Conservation (phyloP, 2,113 vertebrate species). For the Orthochromis indermauri region DNA sequence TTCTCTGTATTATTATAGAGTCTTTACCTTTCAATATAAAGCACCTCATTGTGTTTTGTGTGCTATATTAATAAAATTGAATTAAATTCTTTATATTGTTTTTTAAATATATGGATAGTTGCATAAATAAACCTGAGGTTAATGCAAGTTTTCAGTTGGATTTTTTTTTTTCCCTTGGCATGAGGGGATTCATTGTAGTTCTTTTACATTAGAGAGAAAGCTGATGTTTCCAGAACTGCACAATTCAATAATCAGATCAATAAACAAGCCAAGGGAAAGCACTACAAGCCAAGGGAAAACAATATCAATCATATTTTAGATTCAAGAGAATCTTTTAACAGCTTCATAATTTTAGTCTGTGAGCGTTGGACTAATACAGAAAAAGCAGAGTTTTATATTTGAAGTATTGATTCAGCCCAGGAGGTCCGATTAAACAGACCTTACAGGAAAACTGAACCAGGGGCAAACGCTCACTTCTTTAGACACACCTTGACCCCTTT, state of each 20-base stretch:
- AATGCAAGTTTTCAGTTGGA: background rate
- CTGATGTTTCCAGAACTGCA: background rate
- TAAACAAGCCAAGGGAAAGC: background rate
- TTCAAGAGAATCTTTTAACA: background rate
- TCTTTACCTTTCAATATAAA: background rate
- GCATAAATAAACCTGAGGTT: accelerated
- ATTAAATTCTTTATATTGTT: background rate
- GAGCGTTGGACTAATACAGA: accelerated
- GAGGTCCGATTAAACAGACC: background rate
- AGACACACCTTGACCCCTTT: background rate
- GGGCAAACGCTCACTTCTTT: background rate
- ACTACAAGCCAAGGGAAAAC: background rate
- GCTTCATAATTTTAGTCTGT: background rate
- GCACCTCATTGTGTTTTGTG: background rate
- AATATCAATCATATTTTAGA: accelerated
- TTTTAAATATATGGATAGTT: background rate
- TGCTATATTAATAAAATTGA: background rate
- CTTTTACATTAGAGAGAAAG: background rate
- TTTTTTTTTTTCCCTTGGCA: accelerated
- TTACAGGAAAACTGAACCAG: background rate
- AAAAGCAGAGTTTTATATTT: background rate
- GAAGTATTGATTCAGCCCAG: background rate
- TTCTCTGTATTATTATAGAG: background rate
- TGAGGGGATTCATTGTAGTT: background rate
- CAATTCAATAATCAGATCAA: background rate